These are phyloP conservation scores for Sceliomorpha sp. DNA, from an alignment of 2,888 invertebrate genomes.

Conservation along the genomic window DNA sequence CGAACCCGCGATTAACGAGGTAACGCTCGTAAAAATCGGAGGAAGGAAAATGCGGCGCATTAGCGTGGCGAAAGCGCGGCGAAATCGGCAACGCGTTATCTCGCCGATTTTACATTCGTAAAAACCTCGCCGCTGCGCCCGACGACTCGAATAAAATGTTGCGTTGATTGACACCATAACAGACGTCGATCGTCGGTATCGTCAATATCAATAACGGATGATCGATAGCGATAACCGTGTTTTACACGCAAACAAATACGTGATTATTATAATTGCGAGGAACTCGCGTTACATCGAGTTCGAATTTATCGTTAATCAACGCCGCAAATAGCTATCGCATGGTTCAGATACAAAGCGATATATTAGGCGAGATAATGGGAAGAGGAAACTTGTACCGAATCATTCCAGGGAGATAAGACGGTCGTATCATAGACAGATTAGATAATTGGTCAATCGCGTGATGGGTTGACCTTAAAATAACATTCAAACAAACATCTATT, in stretches of 20 bases:
- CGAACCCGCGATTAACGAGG: too few species aligned
- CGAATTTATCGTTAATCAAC: slow-evolving; percentile 31
- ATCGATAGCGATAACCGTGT: slow-evolving; percentile 28
- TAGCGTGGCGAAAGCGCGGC: too few species aligned
- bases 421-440: too few species aligned
- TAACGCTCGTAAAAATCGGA: too few species aligned
- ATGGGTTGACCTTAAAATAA: slow-evolving; percentile 14
- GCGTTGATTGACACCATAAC: slow-evolving; percentile 28
- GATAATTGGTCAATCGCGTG: slow-evolving; percentile 8
- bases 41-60: too few species aligned
- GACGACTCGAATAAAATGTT: slow-evolving; percentile 14
- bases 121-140: too few species aligned
- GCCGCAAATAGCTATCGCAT: slow-evolving; percentile 25
- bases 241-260: slow-evolving; percentile 32
- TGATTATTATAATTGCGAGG: slow-evolving; percentile 38
- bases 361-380: slow-evolving; percentile 31
- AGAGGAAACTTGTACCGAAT: neutral
- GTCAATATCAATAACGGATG: slow-evolving; percentile 30
- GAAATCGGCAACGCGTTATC: too few species aligned
- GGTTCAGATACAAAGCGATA: slow-evolving; percentile 17
- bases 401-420: too few species aligned
- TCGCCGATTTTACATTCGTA: too few species aligned
- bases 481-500: slow-evolving; percentile 14
- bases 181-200: slow-evolving; percentile 34
- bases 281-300: slow-evolving; percentile 6